phyloP scores from a whole-genome alignment of 2,797 vertebrate genomes.

The Enteromius viviparus region DNA sequence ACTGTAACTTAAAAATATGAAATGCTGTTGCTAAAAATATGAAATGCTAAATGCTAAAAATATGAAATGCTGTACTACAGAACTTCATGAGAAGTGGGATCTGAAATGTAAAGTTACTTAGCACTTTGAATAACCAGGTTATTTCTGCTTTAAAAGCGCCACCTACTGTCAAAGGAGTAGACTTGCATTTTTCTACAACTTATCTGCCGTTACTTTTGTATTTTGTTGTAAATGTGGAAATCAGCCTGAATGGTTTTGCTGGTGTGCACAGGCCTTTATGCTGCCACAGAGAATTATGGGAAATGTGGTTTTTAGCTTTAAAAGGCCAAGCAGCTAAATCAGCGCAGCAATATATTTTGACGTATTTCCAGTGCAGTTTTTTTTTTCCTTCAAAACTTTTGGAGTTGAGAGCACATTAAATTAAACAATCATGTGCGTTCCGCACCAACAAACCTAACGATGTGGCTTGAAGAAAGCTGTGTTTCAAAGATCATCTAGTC shows the following conservation, averaged over 20 bases:
- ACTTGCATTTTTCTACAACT: neutral
- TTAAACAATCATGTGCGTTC: neutral
- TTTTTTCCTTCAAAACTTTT: neutral
- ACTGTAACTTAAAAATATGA: neutral
- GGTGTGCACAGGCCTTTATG: neutral
- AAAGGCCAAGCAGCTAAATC: neutral
- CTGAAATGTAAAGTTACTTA: neutral
- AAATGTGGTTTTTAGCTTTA: neutral
- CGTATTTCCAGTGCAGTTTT: neutral
- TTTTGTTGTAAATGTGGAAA: neutral
- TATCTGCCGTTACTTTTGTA: neutral
- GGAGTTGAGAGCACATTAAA: neutral
- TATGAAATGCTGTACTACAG: too few relatives aligned
- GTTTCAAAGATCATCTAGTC: slow-evolving; percentile 6
- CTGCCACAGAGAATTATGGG: neutral
- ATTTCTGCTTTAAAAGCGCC: neutral
- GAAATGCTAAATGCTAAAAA: neutral
- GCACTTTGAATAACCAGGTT: neutral
- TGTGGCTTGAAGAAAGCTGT: neutral
- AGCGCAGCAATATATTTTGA: neutral
- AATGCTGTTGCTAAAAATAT: neutral
- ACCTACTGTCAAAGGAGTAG: neutral
- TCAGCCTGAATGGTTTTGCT: neutral
- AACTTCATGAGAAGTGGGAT: neutral
- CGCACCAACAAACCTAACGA: neutral